phyloP scores from a whole-genome alignment of 2,113 vertebrate species.

The Hippocampus guttulatus region DNA sequence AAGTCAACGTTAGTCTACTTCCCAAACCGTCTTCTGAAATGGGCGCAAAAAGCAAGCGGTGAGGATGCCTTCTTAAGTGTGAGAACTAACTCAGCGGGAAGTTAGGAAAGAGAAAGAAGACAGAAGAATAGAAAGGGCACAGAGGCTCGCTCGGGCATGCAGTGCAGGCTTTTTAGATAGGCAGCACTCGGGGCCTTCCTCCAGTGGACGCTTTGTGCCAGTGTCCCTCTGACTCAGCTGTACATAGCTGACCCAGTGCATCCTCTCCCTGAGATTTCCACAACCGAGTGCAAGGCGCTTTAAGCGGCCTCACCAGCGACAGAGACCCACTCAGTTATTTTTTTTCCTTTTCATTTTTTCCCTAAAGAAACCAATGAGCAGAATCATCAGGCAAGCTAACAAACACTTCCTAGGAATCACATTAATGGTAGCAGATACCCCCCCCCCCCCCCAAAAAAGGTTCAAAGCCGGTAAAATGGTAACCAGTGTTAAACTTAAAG shows the following conservation, averaged over 20 bases:
- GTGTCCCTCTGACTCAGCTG: constrained; percentile 1
- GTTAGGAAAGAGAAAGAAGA: constrained; percentile 41
- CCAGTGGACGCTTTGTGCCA: background rate
- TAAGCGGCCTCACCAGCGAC: too few species aligned
- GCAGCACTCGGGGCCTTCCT: constrained; percentile 58
- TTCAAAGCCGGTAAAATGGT: too few species aligned
- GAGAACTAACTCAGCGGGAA: constrained; percentile 13
- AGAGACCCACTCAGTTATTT: too few species aligned
- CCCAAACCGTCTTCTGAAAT: constrained; percentile 70
- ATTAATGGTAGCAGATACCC: too few species aligned
- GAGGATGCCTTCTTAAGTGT: constrained; percentile 54
- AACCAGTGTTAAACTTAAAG: too few species aligned
- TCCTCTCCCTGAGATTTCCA: background rate
- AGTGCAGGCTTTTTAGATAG: constrained; percentile 75
- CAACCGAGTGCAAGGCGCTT: too few species aligned
- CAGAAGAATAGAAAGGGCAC: constrained; percentile 51
- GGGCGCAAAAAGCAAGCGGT: constrained; percentile 56
- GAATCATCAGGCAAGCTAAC: too few species aligned
- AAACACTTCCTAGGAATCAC: too few species aligned
- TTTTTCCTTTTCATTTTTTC: too few species aligned
- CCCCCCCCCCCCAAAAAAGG: too few species aligned
- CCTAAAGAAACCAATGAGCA: too few species aligned
- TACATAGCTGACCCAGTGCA: background rate
- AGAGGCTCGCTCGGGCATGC: constrained; percentile 69
- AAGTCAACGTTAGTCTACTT: constrained; percentile 76